A percentile compares a stretch with the other conserved stretches of the same genome.
phyloP scores from a whole-genome alignment of 2,113 vertebrate species.

The Cepphus grylle region DNA sequence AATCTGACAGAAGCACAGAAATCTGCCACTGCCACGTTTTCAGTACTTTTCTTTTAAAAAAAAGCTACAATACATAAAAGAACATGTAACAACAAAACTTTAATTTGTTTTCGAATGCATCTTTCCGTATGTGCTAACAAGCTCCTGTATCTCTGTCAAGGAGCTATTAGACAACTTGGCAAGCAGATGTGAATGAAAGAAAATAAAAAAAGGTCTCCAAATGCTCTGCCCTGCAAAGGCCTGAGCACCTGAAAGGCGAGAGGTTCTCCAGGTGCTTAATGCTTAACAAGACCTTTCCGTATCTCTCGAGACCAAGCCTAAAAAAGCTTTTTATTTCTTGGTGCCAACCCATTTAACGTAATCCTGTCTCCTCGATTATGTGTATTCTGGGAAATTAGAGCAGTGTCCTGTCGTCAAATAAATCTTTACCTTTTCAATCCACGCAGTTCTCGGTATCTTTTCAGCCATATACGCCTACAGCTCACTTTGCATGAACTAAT shows the following conservation, averaged over 20 bases:
- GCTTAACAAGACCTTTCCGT: neutral
- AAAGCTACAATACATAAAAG: neutral
- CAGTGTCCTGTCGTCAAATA: neutral
- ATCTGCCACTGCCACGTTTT: accelerated
- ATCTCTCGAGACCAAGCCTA: neutral
- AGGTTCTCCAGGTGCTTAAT: neutral
- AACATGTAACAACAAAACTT: neutral
- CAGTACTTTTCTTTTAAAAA: neutral
- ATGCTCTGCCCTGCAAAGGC: neutral
- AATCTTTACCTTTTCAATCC: neutral
- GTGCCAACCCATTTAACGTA: neutral
- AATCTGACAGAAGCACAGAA: neutral
- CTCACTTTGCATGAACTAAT: neutral
- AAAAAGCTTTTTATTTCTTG: neutral
- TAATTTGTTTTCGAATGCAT: neutral
- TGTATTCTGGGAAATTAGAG: neutral
- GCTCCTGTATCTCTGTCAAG: neutral
- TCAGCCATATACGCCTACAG: neutral
- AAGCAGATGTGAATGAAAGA: neutral
- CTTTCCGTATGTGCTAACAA: neutral
- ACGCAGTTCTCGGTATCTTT: neutral
- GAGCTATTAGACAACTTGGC: neutral
- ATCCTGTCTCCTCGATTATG: neutral
- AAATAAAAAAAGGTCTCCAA: neutral
- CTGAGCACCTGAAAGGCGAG: neutral